These are phyloP conservation scores for Hypercompe scribonia DNA, from an alignment of 2,888 invertebrate genomes.

Conservation along the genomic window DNA sequence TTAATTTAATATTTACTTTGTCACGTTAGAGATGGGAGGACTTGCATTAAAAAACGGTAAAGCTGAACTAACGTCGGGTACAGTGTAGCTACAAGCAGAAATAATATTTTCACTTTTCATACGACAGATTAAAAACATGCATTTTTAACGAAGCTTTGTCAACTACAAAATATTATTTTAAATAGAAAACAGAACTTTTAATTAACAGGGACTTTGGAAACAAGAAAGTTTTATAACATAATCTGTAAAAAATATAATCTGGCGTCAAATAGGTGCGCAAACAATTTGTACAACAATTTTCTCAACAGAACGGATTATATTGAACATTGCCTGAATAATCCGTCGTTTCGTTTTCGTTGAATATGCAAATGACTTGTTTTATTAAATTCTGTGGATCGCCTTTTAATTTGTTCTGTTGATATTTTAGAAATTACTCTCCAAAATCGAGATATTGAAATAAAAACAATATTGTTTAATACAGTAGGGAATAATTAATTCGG, in stretches of 20 bases:
- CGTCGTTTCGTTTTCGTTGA: slow-evolving; percentile 52
- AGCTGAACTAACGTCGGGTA: slow-evolving; percentile 21
- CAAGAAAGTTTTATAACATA: slow-evolving; percentile 34
- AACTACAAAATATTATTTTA: slow-evolving; percentile 38
- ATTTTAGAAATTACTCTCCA: slow-evolving; percentile 27
- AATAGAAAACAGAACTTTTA: slow-evolving; percentile 48
- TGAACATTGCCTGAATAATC: slow-evolving; percentile 55
- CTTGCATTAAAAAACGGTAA: slow-evolving; percentile 28
- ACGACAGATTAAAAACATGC: slow-evolving; percentile 51
- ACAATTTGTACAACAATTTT: slow-evolving; percentile 49
- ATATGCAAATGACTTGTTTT: slow-evolving; percentile 62
- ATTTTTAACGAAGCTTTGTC: slow-evolving; percentile 49
- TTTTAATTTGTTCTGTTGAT: slow-evolving; percentile 51
- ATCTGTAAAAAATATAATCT: slow-evolving; percentile 26
- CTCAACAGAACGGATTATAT: slow-evolving; percentile 54
- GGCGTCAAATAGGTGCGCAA: slow-evolving; percentile 20
- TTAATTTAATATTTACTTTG: slow-evolving; percentile 19
- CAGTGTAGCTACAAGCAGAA: slow-evolving; percentile 29
- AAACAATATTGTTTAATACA: slow-evolving; percentile 33
- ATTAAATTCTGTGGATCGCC: slow-evolving; percentile 60
- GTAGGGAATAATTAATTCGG: slow-evolving; percentile 3
- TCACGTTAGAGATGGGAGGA: slow-evolving; percentile 22
- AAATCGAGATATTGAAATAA: slow-evolving; percentile 27
- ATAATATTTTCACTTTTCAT: slow-evolving; percentile 42
- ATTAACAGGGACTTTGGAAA: slow-evolving; percentile 33